These are phyloP conservation scores for Danio choprae DNA, from an alignment of 2,797 vertebrate species.

Conservation along the genomic window DNA sequence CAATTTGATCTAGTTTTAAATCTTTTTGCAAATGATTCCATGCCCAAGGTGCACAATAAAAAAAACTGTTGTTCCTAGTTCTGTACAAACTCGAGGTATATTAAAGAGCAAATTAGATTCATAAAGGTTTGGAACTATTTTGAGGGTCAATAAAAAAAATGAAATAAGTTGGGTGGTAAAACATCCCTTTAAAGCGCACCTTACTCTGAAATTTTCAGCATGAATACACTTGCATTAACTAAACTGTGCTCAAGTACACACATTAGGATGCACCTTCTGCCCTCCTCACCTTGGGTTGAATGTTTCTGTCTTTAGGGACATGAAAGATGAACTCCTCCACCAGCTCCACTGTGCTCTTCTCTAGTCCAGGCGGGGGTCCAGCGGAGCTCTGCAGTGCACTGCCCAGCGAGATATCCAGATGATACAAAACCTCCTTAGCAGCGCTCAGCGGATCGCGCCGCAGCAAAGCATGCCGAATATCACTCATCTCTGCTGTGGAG, in stretches of 20 bases:
- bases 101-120: no score
- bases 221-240: no score
- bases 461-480: slow-evolving; percentile 93
- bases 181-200: no score
- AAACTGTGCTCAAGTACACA: no score
- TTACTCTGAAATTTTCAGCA: not conserved
- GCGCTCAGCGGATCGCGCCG: slow-evolving; percentile 94
- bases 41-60: no score
- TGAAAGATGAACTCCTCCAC: slow-evolving; percentile 97
- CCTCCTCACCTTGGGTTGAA: slow-evolving; percentile 83
- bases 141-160: no score
- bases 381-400: slow-evolving; percentile 87
- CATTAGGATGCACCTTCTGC: not conserved
- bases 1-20: no score
- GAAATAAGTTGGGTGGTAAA: no score
- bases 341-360: slow-evolving; percentile 89
- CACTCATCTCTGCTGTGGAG: slow-evolving; percentile 79
- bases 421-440: slow-evolving; percentile 94
- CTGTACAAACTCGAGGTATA: no score
- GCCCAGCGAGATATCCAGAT: slow-evolving; percentile 95
- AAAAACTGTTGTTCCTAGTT: no score
- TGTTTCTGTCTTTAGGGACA: slow-evolving; percentile 87
- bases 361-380: slow-evolving; percentile 83
- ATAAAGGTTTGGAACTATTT: no score
- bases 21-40: no score